Evolutionary conservation across 2,888 invertebrate genomes (phyloP).

Genomic region (Megalurothrips usitatus): DNA sequence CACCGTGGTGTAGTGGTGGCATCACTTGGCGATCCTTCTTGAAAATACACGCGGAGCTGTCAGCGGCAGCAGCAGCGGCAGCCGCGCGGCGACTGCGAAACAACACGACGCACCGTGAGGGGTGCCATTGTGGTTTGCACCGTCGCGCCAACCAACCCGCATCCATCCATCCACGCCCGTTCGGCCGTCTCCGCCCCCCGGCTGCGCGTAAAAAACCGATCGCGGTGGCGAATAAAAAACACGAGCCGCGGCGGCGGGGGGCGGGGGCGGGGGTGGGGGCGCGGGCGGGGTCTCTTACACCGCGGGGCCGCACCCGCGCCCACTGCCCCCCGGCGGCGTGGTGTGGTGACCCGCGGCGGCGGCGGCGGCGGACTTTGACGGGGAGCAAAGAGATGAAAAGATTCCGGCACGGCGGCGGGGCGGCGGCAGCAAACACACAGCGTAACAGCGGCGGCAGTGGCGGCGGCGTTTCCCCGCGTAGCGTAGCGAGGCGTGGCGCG

Average conservation of each 20-base stretch:
- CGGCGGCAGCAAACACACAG: neutral
- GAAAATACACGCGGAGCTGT: conserved; percentile 1
- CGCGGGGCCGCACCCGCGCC: too few species aligned
- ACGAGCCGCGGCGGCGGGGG: too few species aligned
- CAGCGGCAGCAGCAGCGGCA: neutral
- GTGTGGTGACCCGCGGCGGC: too few species aligned
- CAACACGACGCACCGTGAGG: neutral
- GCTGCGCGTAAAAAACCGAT: neutral
- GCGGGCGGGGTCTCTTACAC: too few species aligned
- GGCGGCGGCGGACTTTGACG: neutral
- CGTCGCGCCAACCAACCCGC: neutral
- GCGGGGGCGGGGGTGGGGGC: too few species aligned
- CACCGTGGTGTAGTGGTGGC: too few species aligned
- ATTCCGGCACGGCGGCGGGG: neutral
- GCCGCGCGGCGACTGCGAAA: neutral
- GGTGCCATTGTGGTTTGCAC: neutral
- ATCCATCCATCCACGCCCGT: neutral
- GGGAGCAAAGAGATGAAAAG: neutral
- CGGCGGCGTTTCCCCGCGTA: neutral
- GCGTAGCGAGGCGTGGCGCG: neutral
- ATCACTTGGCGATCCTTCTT: too few species aligned
- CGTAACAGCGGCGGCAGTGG: neutral
- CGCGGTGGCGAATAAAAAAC: too few species aligned
- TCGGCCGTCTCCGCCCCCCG: neutral
- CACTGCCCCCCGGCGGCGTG: too few species aligned